These are phyloP conservation scores for Notolabrus celidotus DNA, from an alignment of 2,797 vertebrate species.

Conservation along the genomic window DNA sequence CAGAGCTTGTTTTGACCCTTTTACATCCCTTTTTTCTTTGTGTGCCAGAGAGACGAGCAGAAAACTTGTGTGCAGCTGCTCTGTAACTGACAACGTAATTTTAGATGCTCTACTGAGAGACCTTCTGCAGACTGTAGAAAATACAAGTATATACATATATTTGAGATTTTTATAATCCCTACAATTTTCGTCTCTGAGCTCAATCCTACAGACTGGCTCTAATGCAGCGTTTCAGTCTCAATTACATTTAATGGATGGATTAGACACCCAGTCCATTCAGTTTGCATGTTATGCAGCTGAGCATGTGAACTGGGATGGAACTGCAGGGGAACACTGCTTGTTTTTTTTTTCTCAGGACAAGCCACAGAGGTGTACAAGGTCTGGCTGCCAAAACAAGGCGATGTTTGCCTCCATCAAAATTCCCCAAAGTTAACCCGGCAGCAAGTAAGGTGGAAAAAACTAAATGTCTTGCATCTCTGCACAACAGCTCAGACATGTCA, in stretches of 20 bases:
- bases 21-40: slow-evolving; percentile 57
- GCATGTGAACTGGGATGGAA: slow-evolving; percentile 66
- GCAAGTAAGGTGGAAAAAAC: slow-evolving; percentile 65
- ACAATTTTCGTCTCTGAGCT: slow-evolving; percentile 71
- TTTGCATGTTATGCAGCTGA: slow-evolving; percentile 57
- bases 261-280: slow-evolving; percentile 71
- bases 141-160: slow-evolving; percentile 59
- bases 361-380: slow-evolving; percentile 47
- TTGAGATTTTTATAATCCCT: slow-evolving; percentile 75
- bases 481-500: slow-evolving; percentile 68
- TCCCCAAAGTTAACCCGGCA: slow-evolving; percentile 67
- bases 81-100: slow-evolving; percentile 77
- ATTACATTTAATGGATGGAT: slow-evolving; percentile 77
- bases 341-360: slow-evolving; percentile 48
- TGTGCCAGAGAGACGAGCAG: slow-evolving; percentile 53
- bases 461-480: slow-evolving; percentile 64
- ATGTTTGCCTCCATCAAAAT: slow-evolving; percentile 67
- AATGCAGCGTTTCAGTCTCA: slow-evolving; percentile 75
- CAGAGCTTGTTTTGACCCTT: slow-evolving; percentile 72
- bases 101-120: slow-evolving; percentile 64
- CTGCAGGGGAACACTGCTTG: slow-evolving; percentile 35
- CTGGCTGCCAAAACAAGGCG: slow-evolving; percentile 61
- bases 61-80: slow-evolving; percentile 60
- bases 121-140: slow-evolving; percentile 45
- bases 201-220: slow-evolving; percentile 67